Evolutionary conservation across 2,797 vertebrate genomes (phyloP).

Genomic region (Ceryle rudis): DNA sequence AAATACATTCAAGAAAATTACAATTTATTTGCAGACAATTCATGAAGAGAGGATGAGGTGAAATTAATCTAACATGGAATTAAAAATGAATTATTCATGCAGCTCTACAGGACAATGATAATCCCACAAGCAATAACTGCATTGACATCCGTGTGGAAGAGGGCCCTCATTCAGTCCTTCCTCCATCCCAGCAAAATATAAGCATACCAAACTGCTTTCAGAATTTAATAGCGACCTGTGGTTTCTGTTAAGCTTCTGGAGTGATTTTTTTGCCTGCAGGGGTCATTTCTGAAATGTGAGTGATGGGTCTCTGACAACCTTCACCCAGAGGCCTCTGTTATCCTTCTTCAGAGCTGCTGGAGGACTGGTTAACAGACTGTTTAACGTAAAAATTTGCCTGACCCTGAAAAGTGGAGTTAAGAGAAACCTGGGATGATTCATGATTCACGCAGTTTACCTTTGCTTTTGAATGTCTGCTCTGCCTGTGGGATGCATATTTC

Average conservation of each 20-base stretch:
- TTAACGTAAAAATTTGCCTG: neutral
- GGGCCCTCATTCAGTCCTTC: neutral
- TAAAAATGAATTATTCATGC: constrained; percentile 59
- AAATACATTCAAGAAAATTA: constrained; percentile 43
- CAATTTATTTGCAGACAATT: constrained; percentile 39
- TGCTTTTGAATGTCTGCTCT: neutral
- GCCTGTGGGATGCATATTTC: neutral
- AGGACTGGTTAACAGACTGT: neutral
- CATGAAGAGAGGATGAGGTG: neutral
- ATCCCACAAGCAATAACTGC: neutral
- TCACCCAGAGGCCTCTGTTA: neutral
- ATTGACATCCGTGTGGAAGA: neutral
- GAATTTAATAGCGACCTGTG: neutral
- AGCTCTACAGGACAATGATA: neutral
- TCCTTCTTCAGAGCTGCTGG: neutral
- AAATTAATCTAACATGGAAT: constrained; percentile 43
- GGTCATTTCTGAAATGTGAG: neutral
- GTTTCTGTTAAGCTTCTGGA: neutral
- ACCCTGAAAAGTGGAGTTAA: neutral
- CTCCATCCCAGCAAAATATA: neutral
- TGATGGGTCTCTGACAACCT: neutral
- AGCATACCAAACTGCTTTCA: neutral
- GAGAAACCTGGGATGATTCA: neutral
- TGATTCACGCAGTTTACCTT: neutral
- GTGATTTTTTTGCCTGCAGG: neutral